Evolutionary conservation across 2,888 invertebrate genomes (phyloP), one percentile per base, ranked within the genome.

Genomic region (Muscina levida): DNA sequence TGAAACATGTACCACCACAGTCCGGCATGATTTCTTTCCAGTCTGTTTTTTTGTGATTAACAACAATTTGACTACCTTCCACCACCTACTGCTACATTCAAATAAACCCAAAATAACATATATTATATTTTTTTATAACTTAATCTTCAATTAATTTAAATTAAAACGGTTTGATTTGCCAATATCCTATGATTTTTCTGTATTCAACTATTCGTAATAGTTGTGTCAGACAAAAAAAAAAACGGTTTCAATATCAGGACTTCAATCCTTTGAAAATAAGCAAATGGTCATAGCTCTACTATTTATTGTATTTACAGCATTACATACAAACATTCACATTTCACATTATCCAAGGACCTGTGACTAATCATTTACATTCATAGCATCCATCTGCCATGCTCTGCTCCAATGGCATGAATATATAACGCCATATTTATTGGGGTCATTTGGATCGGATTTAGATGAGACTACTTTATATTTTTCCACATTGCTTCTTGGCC

Each of bases 331-430:
- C n/a, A n/a, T n/a, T n/a, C n/a, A n/a, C n/a, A n/a, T n/a, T n/a
- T n/a, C n/a, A n/a, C n/a, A n/a, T n/a, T n/a, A n/a, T n/a, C 42
- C 3, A 46, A n/a, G 46, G 46, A 15, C 46, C 46, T 19, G 6
- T 17, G 48, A 48, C 48, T 6, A 48, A 22, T 4, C 46, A 3
- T 44, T 44, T 8, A 3, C 46, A 48, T 48, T 48, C 48, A 48
- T 48, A 19, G 8, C 2, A 13, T 48, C n/a, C n/a, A n/a, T n/a
- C n/a, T n/a, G n/a, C 48, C 17, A 19, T n/a, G 5, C 10, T 37
- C 48, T 48, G 19, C 22, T 48, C 48, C 19, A 48, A 8, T 48
- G 19, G 19, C 48, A 15, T 48, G 48, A 48, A 48, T 48, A 48
- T 19, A 48, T 48, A 48, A n/a, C 48, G 48, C 22, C 3, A 48